Conservation (phyloP, 2,888 invertebrate species). For the Drosophila buzzatii region DNA sequence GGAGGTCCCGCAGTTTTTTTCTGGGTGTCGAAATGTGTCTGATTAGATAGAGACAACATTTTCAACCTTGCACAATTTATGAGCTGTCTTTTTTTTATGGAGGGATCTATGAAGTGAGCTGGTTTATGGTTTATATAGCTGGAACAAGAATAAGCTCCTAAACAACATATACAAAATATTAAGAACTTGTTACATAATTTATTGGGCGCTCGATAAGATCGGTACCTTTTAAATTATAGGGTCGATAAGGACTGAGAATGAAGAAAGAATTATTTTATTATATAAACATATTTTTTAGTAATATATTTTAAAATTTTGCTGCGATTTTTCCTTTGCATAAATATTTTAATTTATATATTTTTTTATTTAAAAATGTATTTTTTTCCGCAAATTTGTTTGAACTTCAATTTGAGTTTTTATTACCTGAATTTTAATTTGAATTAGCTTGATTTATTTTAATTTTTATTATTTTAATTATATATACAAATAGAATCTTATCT, state of each 20-base stretch:
- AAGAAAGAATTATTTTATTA: background rate
- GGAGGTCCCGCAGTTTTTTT: constrained; percentile 4
- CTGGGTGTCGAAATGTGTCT: constrained; percentile 31
- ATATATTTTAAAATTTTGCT: too few species aligned
- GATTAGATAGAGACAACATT: constrained; percentile 65
- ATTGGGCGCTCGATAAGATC: background rate
- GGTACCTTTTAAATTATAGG: background rate
- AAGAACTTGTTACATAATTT: constrained; percentile 3
- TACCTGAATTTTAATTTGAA: too few species aligned
- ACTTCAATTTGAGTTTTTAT: too few species aligned
- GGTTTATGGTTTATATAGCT: constrained; percentile 21
- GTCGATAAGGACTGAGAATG: background rate
- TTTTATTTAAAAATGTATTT: too few species aligned
- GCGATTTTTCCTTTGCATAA: background rate
- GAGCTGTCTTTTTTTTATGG: constrained; percentile 26
- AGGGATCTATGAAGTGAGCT: constrained; percentile 19
- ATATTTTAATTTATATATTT: too few species aligned
- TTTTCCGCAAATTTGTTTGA: too few species aligned
- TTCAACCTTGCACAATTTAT: constrained; percentile 70
- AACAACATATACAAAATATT: constrained; percentile 11
- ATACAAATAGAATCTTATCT: too few species aligned
- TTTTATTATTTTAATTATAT: too few species aligned
- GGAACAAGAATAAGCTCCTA: constrained; percentile 6
- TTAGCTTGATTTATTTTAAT: too few species aligned
- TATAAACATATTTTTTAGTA: background rate